These are phyloP conservation scores for Isotomurus palustris DNA, from an alignment of 2,888 invertebrate genomes.

Conservation along the genomic window DNA sequence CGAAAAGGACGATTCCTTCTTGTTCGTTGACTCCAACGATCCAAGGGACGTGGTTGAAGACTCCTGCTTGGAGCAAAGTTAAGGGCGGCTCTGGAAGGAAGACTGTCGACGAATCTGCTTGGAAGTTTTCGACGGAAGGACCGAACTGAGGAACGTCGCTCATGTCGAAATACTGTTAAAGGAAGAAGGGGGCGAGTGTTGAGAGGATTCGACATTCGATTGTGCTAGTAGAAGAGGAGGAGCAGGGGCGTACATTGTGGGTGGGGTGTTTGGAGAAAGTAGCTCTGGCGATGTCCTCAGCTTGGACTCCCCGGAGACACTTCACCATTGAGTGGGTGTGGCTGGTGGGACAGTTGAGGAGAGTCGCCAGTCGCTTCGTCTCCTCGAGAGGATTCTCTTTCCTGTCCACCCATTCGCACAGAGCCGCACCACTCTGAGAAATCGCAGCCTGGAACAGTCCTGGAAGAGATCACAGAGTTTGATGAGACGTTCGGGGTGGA, in stretches of 20 bases:
- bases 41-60: slow-evolving; percentile 53
- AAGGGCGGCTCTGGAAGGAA: slow-evolving; percentile 53
- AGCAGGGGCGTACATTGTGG: neutral
- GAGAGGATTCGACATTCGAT: too few relatives aligned
- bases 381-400: slow-evolving; percentile 18
- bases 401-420: slow-evolving; percentile 21
- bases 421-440: slow-evolving; percentile 20
- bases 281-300: neutral
- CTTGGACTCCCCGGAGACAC: neutral
- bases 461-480: too few relatives aligned
- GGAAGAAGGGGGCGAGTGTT: neutral
- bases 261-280: neutral
- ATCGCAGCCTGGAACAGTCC: slow-evolving; percentile 20
- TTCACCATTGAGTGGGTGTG: neutral
- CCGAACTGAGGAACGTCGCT: slow-evolving; percentile 14
- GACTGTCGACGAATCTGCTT: slow-evolving; percentile 47
- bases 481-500: neutral
- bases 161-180: slow-evolving; percentile 1
- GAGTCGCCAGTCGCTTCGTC: slow-evolving; percentile 19
- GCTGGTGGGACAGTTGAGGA: slow-evolving; percentile 9
- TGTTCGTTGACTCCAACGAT: slow-evolving; percentile 53
- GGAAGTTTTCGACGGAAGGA: slow-evolving; percentile 18
- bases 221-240: neutral
- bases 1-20: slow-evolving; percentile 55
- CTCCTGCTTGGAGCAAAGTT: slow-evolving; percentile 50